Percentiles rank a stretch among this genome's conserved stretches.
phyloP scores from a whole-genome alignment of 2,113 vertebrate species.

The Hemibagrus wyckioides region DNA sequence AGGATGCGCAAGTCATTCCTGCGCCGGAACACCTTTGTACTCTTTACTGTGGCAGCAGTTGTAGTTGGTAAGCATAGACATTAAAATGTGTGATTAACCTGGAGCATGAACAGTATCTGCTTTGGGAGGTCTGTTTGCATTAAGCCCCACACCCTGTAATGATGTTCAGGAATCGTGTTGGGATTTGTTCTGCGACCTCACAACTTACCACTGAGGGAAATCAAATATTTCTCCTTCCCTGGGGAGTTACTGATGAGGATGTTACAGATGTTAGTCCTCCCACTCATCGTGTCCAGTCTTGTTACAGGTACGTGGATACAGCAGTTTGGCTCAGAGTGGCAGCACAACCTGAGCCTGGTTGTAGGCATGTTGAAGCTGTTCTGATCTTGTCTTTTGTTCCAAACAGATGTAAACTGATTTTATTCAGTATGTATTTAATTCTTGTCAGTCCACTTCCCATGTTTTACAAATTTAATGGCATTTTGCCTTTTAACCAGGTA shows the following conservation, averaged over 20 bases:
- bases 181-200: constrained; percentile 84
- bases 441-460: not conserved
- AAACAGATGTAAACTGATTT: not conserved
- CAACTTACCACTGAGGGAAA: constrained; percentile 85
- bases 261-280: constrained; percentile 94
- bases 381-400: not conserved
- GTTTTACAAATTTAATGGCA: not conserved
- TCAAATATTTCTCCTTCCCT: constrained; percentile 94
- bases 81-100: not conserved
- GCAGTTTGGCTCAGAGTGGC: not conserved
- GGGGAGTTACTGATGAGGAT: constrained; percentile 97
- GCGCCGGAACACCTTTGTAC: constrained; percentile 84
- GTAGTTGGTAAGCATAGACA: constrained; percentile 74
- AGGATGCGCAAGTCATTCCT: constrained; percentile 78
- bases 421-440: not conserved
- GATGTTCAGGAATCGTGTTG: constrained; percentile 80
- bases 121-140: not conserved
- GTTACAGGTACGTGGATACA: constrained; percentile 81
- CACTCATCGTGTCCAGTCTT: constrained; percentile 93
- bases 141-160: not conserved
- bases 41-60: constrained; percentile 85
- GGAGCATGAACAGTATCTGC: not conserved
- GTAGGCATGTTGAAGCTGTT: not conserved
- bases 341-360: not conserved
- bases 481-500: constrained; percentile 70